A percentile compares a stretch with the other conserved stretches of the same genome.
Conservation (phyloP, 1,140 invertebrate genomes). For the Trichogramma pretiosum region DNA sequence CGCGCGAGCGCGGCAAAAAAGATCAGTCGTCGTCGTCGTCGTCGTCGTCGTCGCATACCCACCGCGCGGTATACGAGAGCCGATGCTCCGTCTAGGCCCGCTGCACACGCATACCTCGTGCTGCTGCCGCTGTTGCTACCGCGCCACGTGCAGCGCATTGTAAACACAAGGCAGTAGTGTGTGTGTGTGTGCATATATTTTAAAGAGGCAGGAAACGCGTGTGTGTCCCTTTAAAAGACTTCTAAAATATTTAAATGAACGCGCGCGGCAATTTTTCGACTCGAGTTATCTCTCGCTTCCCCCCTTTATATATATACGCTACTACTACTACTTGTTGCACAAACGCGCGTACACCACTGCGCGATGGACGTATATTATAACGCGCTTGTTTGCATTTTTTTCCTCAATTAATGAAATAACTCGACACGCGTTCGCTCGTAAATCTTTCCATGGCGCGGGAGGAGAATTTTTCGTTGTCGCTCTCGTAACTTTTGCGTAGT, state of each 20-base stretch:
- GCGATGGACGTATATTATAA: no score
- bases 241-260: neutral
- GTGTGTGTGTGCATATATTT: no score
- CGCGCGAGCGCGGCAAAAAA: neutral
- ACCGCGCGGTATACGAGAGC: no score
- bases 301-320: no score
- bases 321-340: no score
- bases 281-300: neutral
- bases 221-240: slow-evolving; percentile 1
- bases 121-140: slow-evolving; percentile 1
- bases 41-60: no score
- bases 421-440: neutral
- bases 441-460: neutral
- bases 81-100: neutral
- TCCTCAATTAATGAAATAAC: slow-evolving; percentile 3
- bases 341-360: no score
- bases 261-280: slow-evolving; percentile 1
- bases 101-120: neutral
- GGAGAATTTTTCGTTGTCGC: no score
- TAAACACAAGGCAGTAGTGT: neutral
- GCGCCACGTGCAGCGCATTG: neutral
- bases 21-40: neutral
- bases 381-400: no score
- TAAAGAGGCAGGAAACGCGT: neutral
- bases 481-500: no score